Base-by-base conservation (phyloP, 2,113 vertebrate genomes). In the Theristicus caerulescens region DNA sequence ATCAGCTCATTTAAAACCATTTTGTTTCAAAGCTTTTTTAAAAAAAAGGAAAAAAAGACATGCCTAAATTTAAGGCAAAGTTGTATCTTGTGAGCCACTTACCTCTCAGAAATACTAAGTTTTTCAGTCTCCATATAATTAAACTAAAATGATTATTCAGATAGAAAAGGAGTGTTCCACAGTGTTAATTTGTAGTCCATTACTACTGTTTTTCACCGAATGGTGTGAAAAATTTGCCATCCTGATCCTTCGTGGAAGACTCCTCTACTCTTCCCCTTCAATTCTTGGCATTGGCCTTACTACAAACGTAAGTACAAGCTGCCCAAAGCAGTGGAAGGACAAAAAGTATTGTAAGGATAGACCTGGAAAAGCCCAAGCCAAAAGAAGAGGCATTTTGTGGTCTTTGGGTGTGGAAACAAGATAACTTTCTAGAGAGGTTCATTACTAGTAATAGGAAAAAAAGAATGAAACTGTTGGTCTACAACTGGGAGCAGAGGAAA, bases 11-110 rank as follows among this genome's bases (percentile, higher is more conserved):
- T 73, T 84, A 31, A 49, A 83, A n/a, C 2, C 32, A 20, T 2
- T 31, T 66, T 76, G 25, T 42, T 70, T 79, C 26, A 74, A 58
- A 66, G 1, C 5, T 8, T 17, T 51, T 31, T 36, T 11, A 27
- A 27, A 54, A 15, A 12, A 20, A 25, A n/a, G 25, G 2, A 0
- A 7, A 34, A 57, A 64, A 24, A 13, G 0, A 5, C 1, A 18
- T 4, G 8, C 4, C 24, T 54, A 24, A 51, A 69, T 32, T 40
- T 52, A 58, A 54, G 31, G 4, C 21, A 55, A 46, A 82, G 9
- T 19, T 82, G 10, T 52, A 70, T 51, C 10, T 44, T 38, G 4
- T 38, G 10, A 85, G 34, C 7, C 3, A 34, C 10, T 54, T 64
- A 13, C 13, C 9, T 65, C 10, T 71, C 16, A 27, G 14, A 16